Conservation (phyloP, 2,113 vertebrate genomes). For the Scartelaos histophorus region DNA sequence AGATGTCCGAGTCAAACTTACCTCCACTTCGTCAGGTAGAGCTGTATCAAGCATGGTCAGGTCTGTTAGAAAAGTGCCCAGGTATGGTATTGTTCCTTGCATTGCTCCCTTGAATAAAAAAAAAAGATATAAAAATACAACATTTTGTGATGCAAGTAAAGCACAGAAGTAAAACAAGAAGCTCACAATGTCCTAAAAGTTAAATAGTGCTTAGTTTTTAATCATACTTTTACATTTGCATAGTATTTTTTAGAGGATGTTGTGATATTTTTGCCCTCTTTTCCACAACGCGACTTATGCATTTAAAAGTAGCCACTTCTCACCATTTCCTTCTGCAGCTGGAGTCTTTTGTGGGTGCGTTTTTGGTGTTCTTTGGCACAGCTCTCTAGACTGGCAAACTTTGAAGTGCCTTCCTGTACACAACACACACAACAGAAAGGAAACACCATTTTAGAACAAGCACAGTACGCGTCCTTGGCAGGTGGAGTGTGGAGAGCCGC, state of each 20-base stretch:
- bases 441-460: constrained; percentile 8
- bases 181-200: too few species aligned
- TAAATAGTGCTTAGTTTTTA: neutral
- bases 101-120: constrained; percentile 83
- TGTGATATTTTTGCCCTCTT: constrained; percentile 17
- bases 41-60: constrained; percentile 93
- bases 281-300: neutral
- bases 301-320: constrained; percentile 11
- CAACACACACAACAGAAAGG: constrained; percentile 18
- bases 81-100: constrained; percentile 92
- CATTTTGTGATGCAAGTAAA: too few species aligned
- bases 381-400: constrained; percentile 92
- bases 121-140: neutral
- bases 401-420: constrained; percentile 91
- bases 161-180: neutral
- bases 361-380: constrained; percentile 95
- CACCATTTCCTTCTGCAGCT: constrained; percentile 92
- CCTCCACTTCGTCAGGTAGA: constrained; percentile 87
- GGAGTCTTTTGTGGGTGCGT: constrained; percentile 87
- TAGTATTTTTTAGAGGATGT: constrained; percentile 23
- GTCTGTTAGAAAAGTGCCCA: constrained; percentile 92
- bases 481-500: neutral
- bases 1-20: constrained; percentile 57
- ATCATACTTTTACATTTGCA: neutral
- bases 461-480: constrained; percentile 5